A percentile compares a stretch with the other conserved stretches of the same genome.
Evolutionary conservation across 1,140 invertebrate genomes (phyloP).

Genomic region (Thaumetopoea pityocampa): DNA sequence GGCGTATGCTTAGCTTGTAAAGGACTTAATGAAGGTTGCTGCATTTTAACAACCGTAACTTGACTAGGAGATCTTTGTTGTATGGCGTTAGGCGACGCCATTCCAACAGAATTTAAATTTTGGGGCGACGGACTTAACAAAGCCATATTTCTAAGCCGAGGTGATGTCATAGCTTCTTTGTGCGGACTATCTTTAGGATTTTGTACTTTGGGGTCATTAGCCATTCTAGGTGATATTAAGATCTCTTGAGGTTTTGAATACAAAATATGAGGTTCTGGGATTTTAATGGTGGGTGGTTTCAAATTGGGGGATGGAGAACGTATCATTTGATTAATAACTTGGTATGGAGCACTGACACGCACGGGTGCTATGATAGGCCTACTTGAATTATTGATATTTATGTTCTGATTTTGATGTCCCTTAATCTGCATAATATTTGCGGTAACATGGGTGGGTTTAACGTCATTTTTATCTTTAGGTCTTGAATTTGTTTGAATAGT

Average conservation of each 20-base stretch:
- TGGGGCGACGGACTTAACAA: conserved; percentile 60
- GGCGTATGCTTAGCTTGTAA: conserved; percentile 65
- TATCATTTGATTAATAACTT: conserved; percentile 70
- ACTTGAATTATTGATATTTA: conserved; percentile 40
- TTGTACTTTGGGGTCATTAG: conserved; percentile 54
- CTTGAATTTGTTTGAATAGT: conserved; percentile 43
- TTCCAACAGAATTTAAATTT: conserved; percentile 45
- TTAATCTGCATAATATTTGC: conserved; percentile 69
- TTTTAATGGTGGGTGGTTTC: conserved; percentile 78
- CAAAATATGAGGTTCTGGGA: conserved; percentile 76
- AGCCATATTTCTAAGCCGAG: conserved; percentile 60
- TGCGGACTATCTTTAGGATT: conserved; percentile 60
- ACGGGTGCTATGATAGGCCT: conserved; percentile 53
- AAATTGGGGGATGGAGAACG: conserved; percentile 58
- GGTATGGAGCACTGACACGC: conserved; percentile 58
- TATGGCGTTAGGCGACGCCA: conserved; percentile 44
- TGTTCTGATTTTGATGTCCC: conserved; percentile 38
- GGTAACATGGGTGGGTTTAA: conserved; percentile 62
- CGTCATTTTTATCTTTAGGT: conserved; percentile 48
- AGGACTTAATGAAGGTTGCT: conserved; percentile 69
- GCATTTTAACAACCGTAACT: conserved; percentile 72
- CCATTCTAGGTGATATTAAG: conserved; percentile 71
- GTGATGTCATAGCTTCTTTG: conserved; percentile 52
- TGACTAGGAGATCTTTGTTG: conserved; percentile 67
- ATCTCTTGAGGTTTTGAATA: conserved; percentile 74